phyloP scores from a whole-genome alignment of 2,113 vertebrate genomes.

The Cardinalis cardinalis region DNA sequence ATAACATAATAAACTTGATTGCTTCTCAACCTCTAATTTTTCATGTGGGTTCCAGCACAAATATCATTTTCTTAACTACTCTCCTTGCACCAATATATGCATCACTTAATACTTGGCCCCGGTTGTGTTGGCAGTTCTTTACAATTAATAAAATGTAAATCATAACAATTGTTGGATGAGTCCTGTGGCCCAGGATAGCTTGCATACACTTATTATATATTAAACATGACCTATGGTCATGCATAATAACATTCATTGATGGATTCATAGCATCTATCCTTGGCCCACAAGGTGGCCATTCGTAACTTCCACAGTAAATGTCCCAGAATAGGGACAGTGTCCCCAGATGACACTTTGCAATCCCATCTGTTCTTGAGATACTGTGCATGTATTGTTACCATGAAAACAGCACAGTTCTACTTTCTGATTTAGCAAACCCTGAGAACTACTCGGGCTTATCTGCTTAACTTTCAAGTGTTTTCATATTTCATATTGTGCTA shows the following conservation, averaged over 20 bases:
- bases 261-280: background rate
- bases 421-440: background rate
- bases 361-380: background rate
- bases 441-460: background rate
- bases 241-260: background rate
- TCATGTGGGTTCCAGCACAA: background rate
- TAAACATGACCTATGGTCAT: background rate
- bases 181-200: background rate
- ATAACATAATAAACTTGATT: background rate
- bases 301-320: background rate
- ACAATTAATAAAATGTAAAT: background rate
- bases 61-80: constrained; percentile 3
- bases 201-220: background rate
- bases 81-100: background rate
- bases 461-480: background rate
- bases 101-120: background rate
- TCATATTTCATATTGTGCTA: background rate
- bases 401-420: background rate
- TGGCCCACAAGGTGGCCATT: background rate
- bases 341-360: background rate
- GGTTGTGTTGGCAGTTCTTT: background rate
- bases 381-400: background rate
- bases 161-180: background rate
- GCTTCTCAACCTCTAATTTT: background rate
- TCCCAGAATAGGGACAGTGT: background rate